Base-by-base conservation (phyloP, 1,140 invertebrate genomes). In the Lasioglossum baleicum region DNA sequence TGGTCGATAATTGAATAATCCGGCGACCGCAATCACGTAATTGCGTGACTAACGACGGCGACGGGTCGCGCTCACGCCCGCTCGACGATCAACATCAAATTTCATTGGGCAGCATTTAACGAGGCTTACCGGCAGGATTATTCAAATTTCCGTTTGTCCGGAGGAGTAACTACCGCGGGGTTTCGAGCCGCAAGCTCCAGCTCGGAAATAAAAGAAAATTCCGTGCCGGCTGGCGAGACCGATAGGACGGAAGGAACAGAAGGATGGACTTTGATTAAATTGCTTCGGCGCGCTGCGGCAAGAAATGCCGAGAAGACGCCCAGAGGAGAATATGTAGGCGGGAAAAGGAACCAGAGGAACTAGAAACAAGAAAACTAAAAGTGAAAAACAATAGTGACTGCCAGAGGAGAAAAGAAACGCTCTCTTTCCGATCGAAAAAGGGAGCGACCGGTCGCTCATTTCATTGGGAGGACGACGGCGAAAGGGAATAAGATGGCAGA, bases 131-230 rank as follows among this genome's bases (percentile, higher is more conserved):
- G 63, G 42, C 61, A 60, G 73, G 71, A 77, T 84, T 82, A 82
- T 86, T 86, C 82, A 84, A 84, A 84, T 86, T 81, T 81, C 79
- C 76, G 80, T 83, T 83, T 67, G 79, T 83, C 66, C 64, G 17
- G 13, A 42, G 35, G 35, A 20, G 44, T n/a, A 56, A 35, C 44
- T 17, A 26, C 26, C 22, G 10, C 35, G 2, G 5, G 26, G 8
- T 11, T 65, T 35, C 35, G 51, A 20, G 58, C 48, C 31, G 73
- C 63, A 40, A 80, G 56, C 69, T 53, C 69, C 53, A 64, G 35
- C n/a, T 68, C 40, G 44, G 67, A 71, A 81, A 81, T 81, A 80
- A 83, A 80, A 60, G 42, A 83, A 71, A 53, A 73, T 35, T 15
- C 51, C 4, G 11, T 7, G 64, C 56, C n/a, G 44, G 26, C 51